Percentiles rank a stretch among this genome's conserved stretches.
Conservation (phyloP, 2,888 invertebrate species). For the Slavum lentiscoides region DNA sequence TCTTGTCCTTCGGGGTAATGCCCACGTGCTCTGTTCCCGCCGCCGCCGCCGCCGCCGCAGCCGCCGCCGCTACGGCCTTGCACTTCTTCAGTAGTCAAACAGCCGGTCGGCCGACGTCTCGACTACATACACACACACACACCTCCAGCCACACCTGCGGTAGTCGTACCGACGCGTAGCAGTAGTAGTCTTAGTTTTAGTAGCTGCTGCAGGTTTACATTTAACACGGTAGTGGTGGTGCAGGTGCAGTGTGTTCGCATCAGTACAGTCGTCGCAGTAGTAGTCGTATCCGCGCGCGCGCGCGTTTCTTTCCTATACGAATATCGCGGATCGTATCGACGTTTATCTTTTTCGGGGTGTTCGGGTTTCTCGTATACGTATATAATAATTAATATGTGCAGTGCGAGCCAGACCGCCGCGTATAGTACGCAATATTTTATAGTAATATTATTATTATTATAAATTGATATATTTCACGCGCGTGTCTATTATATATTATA, state of each 20-base stretch:
- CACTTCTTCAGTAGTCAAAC: slow-evolving; percentile 49
- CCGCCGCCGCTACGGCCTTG: slow-evolving; percentile 36
- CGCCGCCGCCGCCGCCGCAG: slow-evolving; percentile 30
- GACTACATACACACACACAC: background rate
- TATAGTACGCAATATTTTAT: too few relatives aligned
- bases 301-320: too few relatives aligned
- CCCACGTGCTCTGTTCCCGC: slow-evolving; percentile 41
- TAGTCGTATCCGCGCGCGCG: background rate
- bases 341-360: too few relatives aligned
- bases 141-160: too few relatives aligned
- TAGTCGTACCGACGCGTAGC: background rate
- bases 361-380: too few relatives aligned
- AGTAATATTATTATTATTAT: too few relatives aligned
- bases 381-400: too few relatives aligned
- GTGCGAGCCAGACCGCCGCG: too few relatives aligned
- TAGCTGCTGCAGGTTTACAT: background rate
- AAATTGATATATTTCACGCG: too few relatives aligned
- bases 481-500: too few relatives aligned
- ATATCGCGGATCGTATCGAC: too few relatives aligned
- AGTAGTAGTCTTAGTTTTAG: background rate
- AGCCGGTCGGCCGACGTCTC: slow-evolving; percentile 38
- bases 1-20: slow-evolving; percentile 41
- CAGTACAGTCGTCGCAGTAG: background rate
- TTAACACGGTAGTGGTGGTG: background rate
- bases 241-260: background rate